Evolutionary conservation across 2,797 vertebrate species (phyloP), one percentile per base, ranked within the genome.

Genomic region (Vultur gryphus): DNA sequence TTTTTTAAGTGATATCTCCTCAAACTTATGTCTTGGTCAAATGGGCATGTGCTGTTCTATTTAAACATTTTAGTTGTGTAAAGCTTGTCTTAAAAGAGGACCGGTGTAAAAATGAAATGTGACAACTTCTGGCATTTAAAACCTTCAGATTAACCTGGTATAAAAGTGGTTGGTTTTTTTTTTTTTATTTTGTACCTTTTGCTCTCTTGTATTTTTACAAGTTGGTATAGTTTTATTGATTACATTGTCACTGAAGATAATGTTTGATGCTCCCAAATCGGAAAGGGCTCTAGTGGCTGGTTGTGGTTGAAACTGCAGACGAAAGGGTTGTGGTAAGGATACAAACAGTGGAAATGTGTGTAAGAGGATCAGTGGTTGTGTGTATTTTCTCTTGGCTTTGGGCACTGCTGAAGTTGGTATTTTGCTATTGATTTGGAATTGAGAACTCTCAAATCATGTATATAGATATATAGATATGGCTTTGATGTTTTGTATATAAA

Each of bases 291-390:
- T 96, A 96, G 96, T 98, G 97, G 97, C 84, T 93, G 78, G 93
- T 98, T 98, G 98, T 92, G 98, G 98, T 98, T 98, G 98, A 97
- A 97, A 96, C 94, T 95, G 76, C 95, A 97, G 97, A 97, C 71
- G 84, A 59, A 82, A 97, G 87, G 82, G 93, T 97, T 98, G 98
- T 94, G 97, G 97, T 98, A 94, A 95, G 65, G 90, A 94, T 82
- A 96, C 97, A 98, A 97, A 98, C 97, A 98, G 97, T 95, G 95
- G 96, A 91, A 87, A 75, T 66, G 95, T 77, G 90, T 98, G 98
- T 98, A 98, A 98, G 97, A 96, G 94, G 97, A 98, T 97, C 97
- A 24, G 95, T 95, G 96, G 81, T 75, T 92, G 89, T 95, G 96
- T 97, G 37, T 89, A 73, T 90, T 94, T 97, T 75, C 76, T 80